phyloP scores from a whole-genome alignment of 2,797 vertebrate genomes.

The Simalia tracyae region DNA sequence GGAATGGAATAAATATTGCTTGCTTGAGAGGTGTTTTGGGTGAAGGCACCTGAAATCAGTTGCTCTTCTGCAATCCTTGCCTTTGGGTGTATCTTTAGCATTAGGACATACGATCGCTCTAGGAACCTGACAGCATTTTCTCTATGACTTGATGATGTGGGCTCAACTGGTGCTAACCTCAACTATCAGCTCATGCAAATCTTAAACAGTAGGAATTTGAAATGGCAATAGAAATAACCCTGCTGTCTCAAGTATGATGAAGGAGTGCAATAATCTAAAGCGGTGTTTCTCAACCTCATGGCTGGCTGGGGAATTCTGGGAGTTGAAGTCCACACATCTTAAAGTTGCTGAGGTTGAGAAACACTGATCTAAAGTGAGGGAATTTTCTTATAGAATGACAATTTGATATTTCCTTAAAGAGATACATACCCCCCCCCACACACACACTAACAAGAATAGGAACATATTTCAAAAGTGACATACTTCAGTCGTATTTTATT shows the following conservation, averaged over 20 bases:
- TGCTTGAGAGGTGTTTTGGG: slow-evolving; percentile 54
- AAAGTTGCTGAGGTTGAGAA: no score
- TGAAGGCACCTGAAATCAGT: slow-evolving; percentile 44
- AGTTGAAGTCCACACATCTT: no score
- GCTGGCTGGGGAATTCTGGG: no score
- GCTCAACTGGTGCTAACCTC: slow-evolving; percentile 48
- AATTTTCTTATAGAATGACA: neutral
- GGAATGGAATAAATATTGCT: slow-evolving; percentile 60
- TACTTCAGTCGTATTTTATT: slow-evolving; percentile 18
- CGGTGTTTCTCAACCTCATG: neutral
- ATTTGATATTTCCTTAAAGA: neutral
- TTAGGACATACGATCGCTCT: slow-evolving; percentile 54
- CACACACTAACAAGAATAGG: neutral
- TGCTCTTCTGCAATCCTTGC: slow-evolving; percentile 43
- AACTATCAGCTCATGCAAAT: slow-evolving; percentile 30
- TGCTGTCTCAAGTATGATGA: slow-evolving; percentile 28
- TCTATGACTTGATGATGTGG: slow-evolving; percentile 44
- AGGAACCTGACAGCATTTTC: slow-evolving; percentile 60
- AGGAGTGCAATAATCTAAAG: slow-evolving; percentile 27
- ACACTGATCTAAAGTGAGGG: neutral
- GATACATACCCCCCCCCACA: neutral
- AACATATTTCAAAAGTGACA: slow-evolving; percentile 26
- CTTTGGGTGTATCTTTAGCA: slow-evolving; percentile 58
- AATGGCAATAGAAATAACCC: slow-evolving; percentile 44
- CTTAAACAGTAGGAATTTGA: slow-evolving; percentile 50